A percentile compares a stretch with the other conserved stretches of the same genome.
phyloP scores from a whole-genome alignment of 2,888 invertebrate species.

The Agriopis aurantiaria region DNA sequence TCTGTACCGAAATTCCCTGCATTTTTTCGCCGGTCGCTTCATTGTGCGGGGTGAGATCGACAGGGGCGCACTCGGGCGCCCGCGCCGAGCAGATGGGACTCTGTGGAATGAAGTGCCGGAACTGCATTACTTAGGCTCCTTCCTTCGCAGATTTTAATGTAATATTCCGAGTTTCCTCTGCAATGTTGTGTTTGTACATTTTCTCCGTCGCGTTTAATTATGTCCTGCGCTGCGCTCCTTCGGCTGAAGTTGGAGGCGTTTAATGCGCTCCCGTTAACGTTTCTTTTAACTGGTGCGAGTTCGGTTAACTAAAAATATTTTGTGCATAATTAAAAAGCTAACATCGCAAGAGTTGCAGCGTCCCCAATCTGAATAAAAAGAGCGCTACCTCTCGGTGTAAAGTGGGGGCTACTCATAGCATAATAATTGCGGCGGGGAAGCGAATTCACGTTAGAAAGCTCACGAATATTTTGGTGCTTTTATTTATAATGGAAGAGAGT shows the following conservation, averaged over 20 bases:
- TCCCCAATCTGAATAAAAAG: constrained; percentile 29
- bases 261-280: constrained; percentile 52
- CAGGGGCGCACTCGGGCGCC: constrained; percentile 42
- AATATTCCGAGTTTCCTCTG: constrained; percentile 57
- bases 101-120: constrained; percentile 50
- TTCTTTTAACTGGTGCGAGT: constrained; percentile 50
- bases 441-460: constrained; percentile 23
- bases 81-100: constrained; percentile 46
- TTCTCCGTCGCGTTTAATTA: constrained; percentile 57
- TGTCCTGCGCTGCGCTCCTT: constrained; percentile 38
- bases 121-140: constrained; percentile 64
- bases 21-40: constrained; percentile 59
- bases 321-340: constrained; percentile 45
- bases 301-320: constrained; percentile 48
- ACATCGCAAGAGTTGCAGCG: constrained; percentile 21
- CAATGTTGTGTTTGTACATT: constrained; percentile 60
- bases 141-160: constrained; percentile 62
- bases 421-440: constrained; percentile 19
- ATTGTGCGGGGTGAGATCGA: constrained; percentile 49
- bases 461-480: constrained; percentile 20
- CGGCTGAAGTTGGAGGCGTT: constrained; percentile 42
- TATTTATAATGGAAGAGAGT: constrained; percentile 26
- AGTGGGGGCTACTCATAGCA: constrained; percentile 19
- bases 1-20: constrained; percentile 48
- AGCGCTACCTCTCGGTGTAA: constrained; percentile 15